A percentile compares a stretch with the other conserved stretches of the same genome.
phyloP scores from a whole-genome alignment of 2,113 vertebrate genomes.

The Sakesphorus luctuosus region DNA sequence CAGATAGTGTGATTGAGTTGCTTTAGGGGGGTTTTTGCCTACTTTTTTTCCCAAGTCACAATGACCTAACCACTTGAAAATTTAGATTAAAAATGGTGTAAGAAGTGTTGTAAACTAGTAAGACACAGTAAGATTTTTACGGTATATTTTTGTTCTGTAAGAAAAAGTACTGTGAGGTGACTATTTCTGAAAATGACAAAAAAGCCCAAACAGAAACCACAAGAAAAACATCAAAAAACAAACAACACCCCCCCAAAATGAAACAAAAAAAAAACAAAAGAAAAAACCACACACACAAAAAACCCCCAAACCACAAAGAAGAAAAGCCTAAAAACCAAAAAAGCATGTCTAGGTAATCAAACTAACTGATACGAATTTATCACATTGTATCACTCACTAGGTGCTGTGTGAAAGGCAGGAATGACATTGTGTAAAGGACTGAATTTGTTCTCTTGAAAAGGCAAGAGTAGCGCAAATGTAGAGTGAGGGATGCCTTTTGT shows the following conservation, averaged over 20 bases:
- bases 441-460: not conserved
- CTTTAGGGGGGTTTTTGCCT: not conserved
- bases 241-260: not conserved
- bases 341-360: not conserved
- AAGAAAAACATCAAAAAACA: not conserved
- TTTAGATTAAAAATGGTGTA: not conserved
- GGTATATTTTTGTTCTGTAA: not conserved
- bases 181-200: not conserved
- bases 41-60: not conserved
- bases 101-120: not conserved
- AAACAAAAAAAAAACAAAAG: not conserved
- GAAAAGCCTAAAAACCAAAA: too few relatives aligned
- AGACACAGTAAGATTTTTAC: not conserved
- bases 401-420: not conserved
- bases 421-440: not conserved
- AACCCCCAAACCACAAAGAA: too few relatives aligned
- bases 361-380: not conserved
- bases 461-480: not conserved
- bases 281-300: too few relatives aligned
- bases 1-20: not conserved
- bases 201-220: too few relatives aligned
- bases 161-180: not conserved
- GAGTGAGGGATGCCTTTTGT: not conserved
- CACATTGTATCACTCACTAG: not conserved
- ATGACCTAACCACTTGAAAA: not conserved